Evolutionary conservation across 1,140 invertebrate species (phyloP).

Genomic region (Drosophila sechellia): DNA sequence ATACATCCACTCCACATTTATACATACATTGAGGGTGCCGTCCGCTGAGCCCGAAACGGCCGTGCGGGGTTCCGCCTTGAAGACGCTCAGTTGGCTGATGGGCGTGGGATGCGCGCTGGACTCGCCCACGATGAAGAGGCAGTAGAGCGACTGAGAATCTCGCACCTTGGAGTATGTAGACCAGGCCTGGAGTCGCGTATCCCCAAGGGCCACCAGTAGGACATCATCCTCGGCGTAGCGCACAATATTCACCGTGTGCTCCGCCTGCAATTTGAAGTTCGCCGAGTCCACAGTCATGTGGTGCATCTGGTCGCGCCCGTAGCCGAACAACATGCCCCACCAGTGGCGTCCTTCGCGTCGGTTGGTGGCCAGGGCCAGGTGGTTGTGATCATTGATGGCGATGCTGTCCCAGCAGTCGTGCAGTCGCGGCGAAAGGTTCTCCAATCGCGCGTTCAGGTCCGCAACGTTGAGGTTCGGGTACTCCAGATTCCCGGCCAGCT

Average conservation of each 20-base stretch:
- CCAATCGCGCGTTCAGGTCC: constrained; percentile 64
- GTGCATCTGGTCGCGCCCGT: constrained; percentile 6
- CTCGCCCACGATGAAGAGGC: constrained; percentile 59
- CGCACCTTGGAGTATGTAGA: constrained; percentile 65
- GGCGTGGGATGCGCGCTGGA: constrained; percentile 44
- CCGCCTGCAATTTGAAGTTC: constrained; percentile 59
- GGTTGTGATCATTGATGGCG: constrained; percentile 49
- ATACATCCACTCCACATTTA: neutral
- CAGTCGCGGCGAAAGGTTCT: constrained; percentile 61
- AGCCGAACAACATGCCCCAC: constrained; percentile 70
- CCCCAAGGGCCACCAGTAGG: constrained; percentile 61
- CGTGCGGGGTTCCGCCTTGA: constrained; percentile 21
- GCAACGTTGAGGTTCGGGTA: constrained; percentile 67
- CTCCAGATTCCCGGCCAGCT: constrained; percentile 64
- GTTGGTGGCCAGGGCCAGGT: constrained; percentile 63
- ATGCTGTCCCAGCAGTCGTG: constrained; percentile 71
- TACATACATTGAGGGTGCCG: constrained; percentile 50
- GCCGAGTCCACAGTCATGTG: constrained; percentile 57
- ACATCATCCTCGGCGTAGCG: constrained; percentile 60
- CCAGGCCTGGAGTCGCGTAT: constrained; percentile 59
- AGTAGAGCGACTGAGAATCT: constrained; percentile 41
- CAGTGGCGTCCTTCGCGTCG: constrained; percentile 57
- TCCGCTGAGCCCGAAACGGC: constrained; percentile 54
- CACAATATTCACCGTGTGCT: constrained; percentile 60
- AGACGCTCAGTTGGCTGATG: constrained; percentile 63